Base-by-base conservation (phyloP, 2,888 invertebrate species). In the Pollenia labialis region DNA sequence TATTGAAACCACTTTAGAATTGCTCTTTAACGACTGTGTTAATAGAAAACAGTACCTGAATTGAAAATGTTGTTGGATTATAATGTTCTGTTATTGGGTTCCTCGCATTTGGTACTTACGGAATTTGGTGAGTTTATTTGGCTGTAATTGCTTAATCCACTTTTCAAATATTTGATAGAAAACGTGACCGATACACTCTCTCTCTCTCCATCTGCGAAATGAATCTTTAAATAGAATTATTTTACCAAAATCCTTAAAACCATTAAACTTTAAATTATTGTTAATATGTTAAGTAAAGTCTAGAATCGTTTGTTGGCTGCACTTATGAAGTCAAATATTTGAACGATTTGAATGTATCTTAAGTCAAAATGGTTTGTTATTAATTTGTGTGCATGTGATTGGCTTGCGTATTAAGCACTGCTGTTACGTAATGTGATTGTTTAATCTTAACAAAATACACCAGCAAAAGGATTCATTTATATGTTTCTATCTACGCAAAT, bases 401-500 rank as follows among this genome's bases (percentile, higher is more conserved):
- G 58, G 4, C 76, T 46, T 50, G 42, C 56, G 46, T 46, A 52
- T 75, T 75, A 68, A 58, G 23, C 52, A 81, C 44, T 16, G 14
- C 42, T 50, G 10, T 69, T 32, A 75, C 68, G 60, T 75, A 69
- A 60, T 46, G 44, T 68, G 68, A 68, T 69, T 68, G 44, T 71
- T 71, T 48, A 62, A 62, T 62, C 60, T 46, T 62, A 71, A 71
- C 48, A 68, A 60, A 68, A 58, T 66, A 56, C 81, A 64, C 1
- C 14, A 23, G 58, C 60, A 69, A 60, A 75, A 62, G 50, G 62
- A 76, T 54, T 60, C 60, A 60, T 69, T 46, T 46, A 44, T 46
- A 32, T 32, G 32, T 32, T 4, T 32, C 32, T 32, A 75, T 32
- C 16, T 44, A 23, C 12, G 23, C 14, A 50, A 11, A 40, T 42